These are phyloP conservation scores for Lasioglossum albipes DNA, from an alignment of 1,140 invertebrate species.

Conservation along the genomic window DNA sequence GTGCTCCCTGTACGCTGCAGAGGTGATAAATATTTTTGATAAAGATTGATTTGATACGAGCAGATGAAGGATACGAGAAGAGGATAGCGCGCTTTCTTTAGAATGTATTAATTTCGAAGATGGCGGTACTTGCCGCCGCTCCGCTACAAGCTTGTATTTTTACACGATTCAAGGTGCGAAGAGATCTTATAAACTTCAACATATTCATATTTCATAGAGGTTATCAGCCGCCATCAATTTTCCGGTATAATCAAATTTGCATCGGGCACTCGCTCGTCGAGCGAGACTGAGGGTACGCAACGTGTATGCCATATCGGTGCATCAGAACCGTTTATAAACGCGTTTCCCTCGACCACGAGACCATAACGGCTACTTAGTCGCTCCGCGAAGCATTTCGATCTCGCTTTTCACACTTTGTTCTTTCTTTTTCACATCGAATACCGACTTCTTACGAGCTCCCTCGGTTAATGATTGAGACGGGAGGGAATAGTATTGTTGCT, in stretches of 20 bases:
- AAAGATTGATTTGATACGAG: not conserved
- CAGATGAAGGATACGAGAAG: not conserved
- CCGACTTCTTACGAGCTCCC: not conserved
- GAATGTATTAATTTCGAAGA: not conserved
- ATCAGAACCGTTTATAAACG: constrained; percentile 18
- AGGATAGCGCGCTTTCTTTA: not conserved
- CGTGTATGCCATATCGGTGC: not conserved
- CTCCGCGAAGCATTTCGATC: constrained; percentile 2
- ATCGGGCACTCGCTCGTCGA: not conserved
- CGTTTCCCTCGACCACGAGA: not conserved
- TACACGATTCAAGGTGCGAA: not conserved
- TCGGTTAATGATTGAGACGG: too few species aligned
- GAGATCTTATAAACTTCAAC: constrained; percentile 7
- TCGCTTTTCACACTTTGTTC: too few species aligned
- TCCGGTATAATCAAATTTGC: constrained; percentile 25
- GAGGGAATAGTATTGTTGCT: too few species aligned
- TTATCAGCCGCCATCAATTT: constrained; percentile 30
- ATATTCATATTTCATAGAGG: constrained; percentile 25
- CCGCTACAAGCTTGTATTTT: not conserved
- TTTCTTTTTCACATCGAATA: too few species aligned
- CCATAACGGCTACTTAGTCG: constrained; percentile 4
- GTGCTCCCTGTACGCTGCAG: too few species aligned
- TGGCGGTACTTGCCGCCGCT: not conserved
- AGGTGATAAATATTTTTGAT: not conserved
- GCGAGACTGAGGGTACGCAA: not conserved